These are phyloP conservation scores for Anarsia innoxiella DNA, from an alignment of 2,888 invertebrate genomes.

Conservation along the genomic window DNA sequence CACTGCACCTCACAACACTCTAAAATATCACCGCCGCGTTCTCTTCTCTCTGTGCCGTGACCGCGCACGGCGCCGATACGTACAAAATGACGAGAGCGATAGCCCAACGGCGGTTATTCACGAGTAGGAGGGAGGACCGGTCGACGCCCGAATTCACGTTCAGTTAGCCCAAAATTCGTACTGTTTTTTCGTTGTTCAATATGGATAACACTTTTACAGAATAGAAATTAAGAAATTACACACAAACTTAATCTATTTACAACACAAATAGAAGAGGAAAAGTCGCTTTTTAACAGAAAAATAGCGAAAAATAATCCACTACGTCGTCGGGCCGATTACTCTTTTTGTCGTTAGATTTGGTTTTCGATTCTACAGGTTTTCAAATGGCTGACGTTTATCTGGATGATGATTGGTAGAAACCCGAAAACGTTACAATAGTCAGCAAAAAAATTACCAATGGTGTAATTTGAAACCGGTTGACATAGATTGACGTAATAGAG, in stretches of 20 bases:
- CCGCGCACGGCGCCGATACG: slow-evolving; percentile 50
- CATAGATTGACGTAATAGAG: too few species aligned
- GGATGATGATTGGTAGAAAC: slow-evolving; percentile 1
- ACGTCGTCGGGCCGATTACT: slow-evolving; percentile 33
- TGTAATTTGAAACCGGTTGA: too few species aligned
- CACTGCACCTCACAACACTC: slow-evolving; percentile 66
- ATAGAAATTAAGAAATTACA: slow-evolving; percentile 22
- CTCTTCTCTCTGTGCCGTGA: slow-evolving; percentile 36
- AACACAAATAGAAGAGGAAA: slow-evolving; percentile 20
- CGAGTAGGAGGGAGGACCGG: slow-evolving; percentile 70
- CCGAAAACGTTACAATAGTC: too few species aligned
- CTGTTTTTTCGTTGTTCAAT: slow-evolving; percentile 29
- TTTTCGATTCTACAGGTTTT: slow-evolving; percentile 16
- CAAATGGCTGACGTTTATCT: not conserved
- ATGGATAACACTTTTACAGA: slow-evolving; percentile 15
- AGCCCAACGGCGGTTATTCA: slow-evolving; percentile 50
- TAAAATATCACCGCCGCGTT: slow-evolving; percentile 34
- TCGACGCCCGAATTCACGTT: slow-evolving; percentile 70
- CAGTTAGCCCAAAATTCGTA: slow-evolving; percentile 45
- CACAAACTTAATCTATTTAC: slow-evolving; percentile 23
- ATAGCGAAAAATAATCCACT: slow-evolving; percentile 34
- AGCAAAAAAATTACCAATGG: too few species aligned
- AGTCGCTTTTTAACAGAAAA: slow-evolving; percentile 30
- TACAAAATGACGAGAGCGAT: slow-evolving; percentile 63
- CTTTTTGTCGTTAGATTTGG: slow-evolving; percentile 24